Base-by-base conservation (phyloP, 2,888 invertebrate species). In the Fragum whitleyi region DNA sequence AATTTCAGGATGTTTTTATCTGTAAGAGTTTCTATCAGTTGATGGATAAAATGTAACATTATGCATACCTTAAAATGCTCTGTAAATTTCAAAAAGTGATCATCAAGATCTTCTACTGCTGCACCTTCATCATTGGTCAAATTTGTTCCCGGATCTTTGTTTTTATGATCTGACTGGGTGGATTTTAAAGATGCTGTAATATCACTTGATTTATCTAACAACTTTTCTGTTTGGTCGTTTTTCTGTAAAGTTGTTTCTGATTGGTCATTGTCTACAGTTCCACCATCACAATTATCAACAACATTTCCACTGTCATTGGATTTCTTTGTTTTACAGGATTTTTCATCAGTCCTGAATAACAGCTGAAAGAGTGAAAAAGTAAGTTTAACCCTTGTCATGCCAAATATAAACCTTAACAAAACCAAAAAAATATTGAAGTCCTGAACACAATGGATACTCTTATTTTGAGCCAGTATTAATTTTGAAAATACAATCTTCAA, bases 11-110 rank as follows among this genome's bases (percentile, higher is more conserved):
- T n/a, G n/a, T n/a, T n/a, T n/a, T n/a, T n/a, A n/a, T n/a, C n/a
- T n/a, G n/a, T n/a, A n/a, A n/a, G n/a, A n/a, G n/a, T n/a, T n/a
- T n/a, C n/a, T n/a, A n/a, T n/a, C n/a, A n/a, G n/a, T n/a, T n/a
- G n/a, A n/a, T n/a, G n/a, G n/a, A n/a, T n/a, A n/a, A n/a, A n/a
- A n/a, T n/a, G n/a, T 6, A 36, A 36, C 32, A 6, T 36, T 9
- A 7, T 23, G 26, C 6, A 32, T 69, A 80, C 80, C 76, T 68
- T 73, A 26, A 76, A 67, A 53, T 76, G n/a, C 23, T 82, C 79
- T 36, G 73, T 59, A 74, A 79, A 82, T 39, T 65, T 53, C 6
- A 77, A 26, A 23, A 26, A 42, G 16, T 5, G 16, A n/a, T 57
- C 28, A 26, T 23, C 3, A 3, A 28, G 2, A 57, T 57, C 57